Percentiles rank a stretch among this genome's conserved stretches.
These are phyloP conservation scores for Cepaea hortensis DNA, from an alignment of 2,888 invertebrate genomes.

Conservation along the genomic window DNA sequence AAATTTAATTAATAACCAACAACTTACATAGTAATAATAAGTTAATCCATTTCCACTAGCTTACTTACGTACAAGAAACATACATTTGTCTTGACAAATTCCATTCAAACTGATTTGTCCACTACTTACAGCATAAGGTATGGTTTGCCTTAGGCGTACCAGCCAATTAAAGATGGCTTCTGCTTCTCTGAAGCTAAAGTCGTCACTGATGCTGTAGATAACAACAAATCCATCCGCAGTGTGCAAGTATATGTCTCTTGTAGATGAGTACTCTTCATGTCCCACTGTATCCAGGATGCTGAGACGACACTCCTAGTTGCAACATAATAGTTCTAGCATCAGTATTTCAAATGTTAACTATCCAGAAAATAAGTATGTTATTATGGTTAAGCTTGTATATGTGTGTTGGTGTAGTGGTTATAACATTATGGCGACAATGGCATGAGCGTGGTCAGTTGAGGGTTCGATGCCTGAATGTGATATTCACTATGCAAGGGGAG, in stretches of 20 bases:
- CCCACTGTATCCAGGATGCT: conserved; percentile 49
- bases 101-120: background rate
- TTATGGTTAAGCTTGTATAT: no score
- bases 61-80: no score
- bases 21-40: no score
- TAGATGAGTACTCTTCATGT: conserved; percentile 67
- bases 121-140: conserved; percentile 57
- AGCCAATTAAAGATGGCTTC: conserved; percentile 61
- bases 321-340: no score
- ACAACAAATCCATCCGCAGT: conserved; percentile 64
- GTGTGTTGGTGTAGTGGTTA: no score
- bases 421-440: no score
- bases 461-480: no score
- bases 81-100: background rate
- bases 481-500: no score
- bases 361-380: no score
- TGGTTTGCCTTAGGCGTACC: conserved; percentile 54
- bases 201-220: conserved; percentile 63
- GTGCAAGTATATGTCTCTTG: conserved; percentile 63
- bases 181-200: conserved; percentile 60
- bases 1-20: no score
- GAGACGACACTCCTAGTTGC: background rate
- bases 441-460: no score
- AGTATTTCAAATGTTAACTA: background rate
- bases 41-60: no score